Conservation (phyloP, 1,140 invertebrate species). For the Drosophila carrolli region DNA sequence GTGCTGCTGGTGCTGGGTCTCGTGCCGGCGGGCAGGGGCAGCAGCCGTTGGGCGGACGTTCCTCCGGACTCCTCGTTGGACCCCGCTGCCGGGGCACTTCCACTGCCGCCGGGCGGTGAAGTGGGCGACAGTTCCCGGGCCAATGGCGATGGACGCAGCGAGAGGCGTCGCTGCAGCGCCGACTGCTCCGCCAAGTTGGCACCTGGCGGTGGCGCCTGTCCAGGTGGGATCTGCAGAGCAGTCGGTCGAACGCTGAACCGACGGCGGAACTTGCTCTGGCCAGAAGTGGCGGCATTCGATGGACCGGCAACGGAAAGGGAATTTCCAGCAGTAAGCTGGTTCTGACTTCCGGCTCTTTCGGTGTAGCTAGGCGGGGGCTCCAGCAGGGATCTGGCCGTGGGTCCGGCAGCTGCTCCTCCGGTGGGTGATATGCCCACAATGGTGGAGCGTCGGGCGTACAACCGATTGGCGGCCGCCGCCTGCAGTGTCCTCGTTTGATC, state of each 20-base stretch:
- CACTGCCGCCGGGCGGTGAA: conserved; percentile 35
- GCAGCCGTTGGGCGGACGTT: conserved; percentile 49
- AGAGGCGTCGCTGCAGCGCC: conserved; percentile 76
- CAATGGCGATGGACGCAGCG: conserved; percentile 78
- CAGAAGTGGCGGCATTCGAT: conserved; percentile 5
- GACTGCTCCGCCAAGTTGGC: conserved; percentile 52
- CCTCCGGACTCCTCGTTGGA: conserved; percentile 37
- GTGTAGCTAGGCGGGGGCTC: conserved; percentile 79
- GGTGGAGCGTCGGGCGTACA: conserved; percentile 76
- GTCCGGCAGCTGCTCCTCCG: not conserved
- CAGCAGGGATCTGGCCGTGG: conserved; percentile 29
- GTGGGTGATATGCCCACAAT: conserved; percentile 73
- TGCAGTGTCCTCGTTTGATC: conserved; percentile 64
- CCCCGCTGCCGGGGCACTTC: not conserved
- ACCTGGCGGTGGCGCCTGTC: conserved; percentile 76
- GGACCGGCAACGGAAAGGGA: not conserved
- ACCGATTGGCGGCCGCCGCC: conserved; percentile 67
- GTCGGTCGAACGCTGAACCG: conserved; percentile 83
- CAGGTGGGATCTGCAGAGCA: conserved; percentile 78
- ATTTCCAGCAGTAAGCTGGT: not conserved
- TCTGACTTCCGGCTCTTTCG: conserved; percentile 30
- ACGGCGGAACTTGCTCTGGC: conserved; percentile 69
- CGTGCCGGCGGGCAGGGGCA: conserved; percentile 47
- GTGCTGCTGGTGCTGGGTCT: conserved; percentile 78
- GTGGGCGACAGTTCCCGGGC: conserved; percentile 63